Evolutionary conservation across 2,888 invertebrate species (phyloP).

Genomic region (Stenchaetothrips biformis): DNA sequence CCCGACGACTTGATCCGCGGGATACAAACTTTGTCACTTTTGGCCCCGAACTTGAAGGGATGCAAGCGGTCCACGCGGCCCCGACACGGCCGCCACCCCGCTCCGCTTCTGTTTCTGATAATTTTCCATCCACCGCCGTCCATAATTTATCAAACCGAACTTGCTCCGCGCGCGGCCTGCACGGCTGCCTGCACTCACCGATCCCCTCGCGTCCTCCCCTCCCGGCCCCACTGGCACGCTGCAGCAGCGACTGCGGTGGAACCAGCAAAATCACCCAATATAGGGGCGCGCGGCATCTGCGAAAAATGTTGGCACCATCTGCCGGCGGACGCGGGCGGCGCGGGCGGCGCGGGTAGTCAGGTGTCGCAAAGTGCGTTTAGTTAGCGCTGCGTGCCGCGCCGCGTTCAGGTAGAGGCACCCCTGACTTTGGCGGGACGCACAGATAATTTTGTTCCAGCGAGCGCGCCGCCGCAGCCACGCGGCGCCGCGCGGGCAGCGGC

Average conservation of each 20-base stretch:
- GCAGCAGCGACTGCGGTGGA: background rate
- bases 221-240: background rate
- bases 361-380: background rate
- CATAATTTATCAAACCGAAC: constrained; percentile 9
- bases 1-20: background rate
- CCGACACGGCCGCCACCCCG: background rate
- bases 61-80: background rate
- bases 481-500: background rate
- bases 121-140: background rate
- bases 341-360: background rate
- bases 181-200: background rate
- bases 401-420: background rate
- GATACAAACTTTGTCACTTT: constrained; percentile 9
- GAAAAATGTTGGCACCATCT: constrained; percentile 6
- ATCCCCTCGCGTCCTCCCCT: background rate
- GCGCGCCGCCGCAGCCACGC: background rate
- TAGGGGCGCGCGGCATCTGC: background rate
- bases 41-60: background rate
- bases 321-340: background rate
- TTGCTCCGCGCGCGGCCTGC: background rate
- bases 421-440: background rate
- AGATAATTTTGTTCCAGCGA: background rate
- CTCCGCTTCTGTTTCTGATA: background rate
- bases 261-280: background rate
- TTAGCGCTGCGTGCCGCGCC: background rate